Evolutionary conservation across 2,888 invertebrate species (phyloP).

Genomic region (Thereva unica): DNA sequence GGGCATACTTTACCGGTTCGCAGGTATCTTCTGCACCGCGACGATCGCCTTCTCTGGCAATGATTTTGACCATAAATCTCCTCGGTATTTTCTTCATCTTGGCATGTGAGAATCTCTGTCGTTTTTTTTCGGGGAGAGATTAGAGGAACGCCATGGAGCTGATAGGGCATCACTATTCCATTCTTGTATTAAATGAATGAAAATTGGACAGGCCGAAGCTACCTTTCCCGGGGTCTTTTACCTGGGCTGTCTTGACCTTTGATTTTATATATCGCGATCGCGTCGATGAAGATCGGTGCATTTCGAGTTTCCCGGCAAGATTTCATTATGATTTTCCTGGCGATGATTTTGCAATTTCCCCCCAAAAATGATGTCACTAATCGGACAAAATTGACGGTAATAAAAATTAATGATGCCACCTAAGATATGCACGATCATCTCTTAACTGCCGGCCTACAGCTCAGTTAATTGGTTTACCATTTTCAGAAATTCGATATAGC

Average conservation of each 20-base stretch:
- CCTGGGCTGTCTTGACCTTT: too few species aligned
- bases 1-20: constrained; percentile 31
- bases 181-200: neutral
- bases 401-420: constrained; percentile 19
- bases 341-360: too few species aligned
- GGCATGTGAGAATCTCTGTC: constrained; percentile 31
- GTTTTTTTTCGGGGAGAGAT: constrained; percentile 2
- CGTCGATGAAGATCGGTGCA: too few species aligned
- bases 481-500: constrained; percentile 29
- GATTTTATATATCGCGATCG: too few species aligned
- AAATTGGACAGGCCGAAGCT: too few species aligned
- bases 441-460: constrained; percentile 5
- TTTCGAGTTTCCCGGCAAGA: too few species aligned
- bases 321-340: too few species aligned
- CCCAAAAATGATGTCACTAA: constrained; percentile 16
- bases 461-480: constrained; percentile 15
- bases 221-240: too few species aligned
- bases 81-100: constrained; percentile 26
- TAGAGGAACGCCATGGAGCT: constrained; percentile 4
- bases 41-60: constrained; percentile 7
- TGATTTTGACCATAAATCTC: constrained; percentile 27
- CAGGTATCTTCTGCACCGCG: constrained; percentile 15
- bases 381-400: constrained; percentile 1
- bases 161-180: constrained; percentile 17
- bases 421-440: constrained; percentile 12